Conservation (phyloP, 1,140 invertebrate genomes). For the Drosophila ogumai region DNA sequence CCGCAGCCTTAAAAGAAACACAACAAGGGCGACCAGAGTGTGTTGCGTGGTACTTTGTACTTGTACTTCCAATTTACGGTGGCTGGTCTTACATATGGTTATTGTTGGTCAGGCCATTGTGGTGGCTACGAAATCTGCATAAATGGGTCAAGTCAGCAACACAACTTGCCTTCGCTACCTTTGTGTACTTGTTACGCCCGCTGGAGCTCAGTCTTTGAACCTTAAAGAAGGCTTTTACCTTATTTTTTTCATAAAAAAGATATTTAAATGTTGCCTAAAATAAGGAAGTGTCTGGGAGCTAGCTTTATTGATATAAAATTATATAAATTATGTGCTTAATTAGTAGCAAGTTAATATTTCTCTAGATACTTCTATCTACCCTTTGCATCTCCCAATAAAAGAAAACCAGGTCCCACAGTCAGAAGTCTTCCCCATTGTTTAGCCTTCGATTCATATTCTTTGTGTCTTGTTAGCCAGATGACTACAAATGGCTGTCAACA, state of each 20-base stretch:
- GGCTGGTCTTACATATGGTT: slow-evolving; percentile 13
- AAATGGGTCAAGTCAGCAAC: slow-evolving; percentile 67
- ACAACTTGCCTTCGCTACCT: slow-evolving; percentile 27
- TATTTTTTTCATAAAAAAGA: background rate
- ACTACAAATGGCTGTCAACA: slow-evolving; percentile 54
- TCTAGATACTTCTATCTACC: no score
- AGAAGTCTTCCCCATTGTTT: slow-evolving; percentile 19
- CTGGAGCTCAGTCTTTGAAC: slow-evolving; percentile 30
- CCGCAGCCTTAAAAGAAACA: slow-evolving; percentile 32
- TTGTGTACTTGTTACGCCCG: slow-evolving; percentile 70
- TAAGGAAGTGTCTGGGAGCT: no score
- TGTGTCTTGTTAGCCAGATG: slow-evolving; percentile 56
- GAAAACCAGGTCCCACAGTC: background rate
- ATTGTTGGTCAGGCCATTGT: slow-evolving; percentile 64
- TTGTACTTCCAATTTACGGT: slow-evolving; percentile 49
- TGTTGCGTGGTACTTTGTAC: slow-evolving; percentile 65
- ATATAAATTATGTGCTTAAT: no score
- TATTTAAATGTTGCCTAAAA: background rate
- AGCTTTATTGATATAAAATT: no score
- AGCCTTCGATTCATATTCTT: slow-evolving; percentile 44
- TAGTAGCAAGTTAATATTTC: background rate
- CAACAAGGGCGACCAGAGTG: slow-evolving; percentile 47
- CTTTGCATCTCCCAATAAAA: background rate
- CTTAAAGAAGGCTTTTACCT: slow-evolving; percentile 38
- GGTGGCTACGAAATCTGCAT: slow-evolving; percentile 69